phyloP scores from a whole-genome alignment of 2,113 vertebrate genomes.

The Sisor rabdophorus region DNA sequence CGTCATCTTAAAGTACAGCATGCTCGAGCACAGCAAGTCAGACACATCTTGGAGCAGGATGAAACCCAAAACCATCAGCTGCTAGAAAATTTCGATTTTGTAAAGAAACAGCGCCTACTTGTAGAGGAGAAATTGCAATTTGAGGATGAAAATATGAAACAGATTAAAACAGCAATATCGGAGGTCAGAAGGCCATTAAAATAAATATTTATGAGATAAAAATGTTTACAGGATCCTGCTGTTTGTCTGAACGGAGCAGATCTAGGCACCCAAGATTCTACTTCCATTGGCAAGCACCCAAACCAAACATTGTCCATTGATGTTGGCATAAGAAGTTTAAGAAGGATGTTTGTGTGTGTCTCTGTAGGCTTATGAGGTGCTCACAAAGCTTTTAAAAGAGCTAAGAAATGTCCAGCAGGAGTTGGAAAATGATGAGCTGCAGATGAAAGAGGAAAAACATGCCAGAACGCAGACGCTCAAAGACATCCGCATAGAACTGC shows the following conservation, averaged over 20 bases:
- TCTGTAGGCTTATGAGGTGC: slow-evolving; percentile 53
- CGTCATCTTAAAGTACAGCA: slow-evolving; percentile 65
- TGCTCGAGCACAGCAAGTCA: slow-evolving; percentile 51
- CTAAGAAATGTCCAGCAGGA: slow-evolving; percentile 46
- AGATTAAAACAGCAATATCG: slow-evolving; percentile 48
- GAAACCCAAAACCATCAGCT: slow-evolving; percentile 63
- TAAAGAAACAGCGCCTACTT: slow-evolving; percentile 69
- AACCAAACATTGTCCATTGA: background rate
- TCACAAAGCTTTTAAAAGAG: slow-evolving; percentile 42
- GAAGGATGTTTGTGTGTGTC: background rate
- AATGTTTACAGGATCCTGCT: too few species aligned
- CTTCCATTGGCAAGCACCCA: too few species aligned
- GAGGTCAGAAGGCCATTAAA: slow-evolving; percentile 60
- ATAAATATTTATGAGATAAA: background rate
- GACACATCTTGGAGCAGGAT: slow-evolving; percentile 52
- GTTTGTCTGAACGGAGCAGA: background rate
- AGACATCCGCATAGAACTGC: slow-evolving; percentile 41
- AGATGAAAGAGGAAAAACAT: slow-evolving; percentile 47
- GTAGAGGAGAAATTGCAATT: slow-evolving; percentile 70
- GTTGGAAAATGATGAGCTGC: slow-evolving; percentile 32
- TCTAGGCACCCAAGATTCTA: background rate
- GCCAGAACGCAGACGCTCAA: slow-evolving; percentile 38
- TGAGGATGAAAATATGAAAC: slow-evolving; percentile 57
- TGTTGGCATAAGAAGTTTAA: background rate
- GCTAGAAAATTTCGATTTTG: slow-evolving; percentile 65